Evolutionary conservation across 2,113 vertebrate genomes (phyloP).

Genomic region (Eulacestoma nigropectus): DNA sequence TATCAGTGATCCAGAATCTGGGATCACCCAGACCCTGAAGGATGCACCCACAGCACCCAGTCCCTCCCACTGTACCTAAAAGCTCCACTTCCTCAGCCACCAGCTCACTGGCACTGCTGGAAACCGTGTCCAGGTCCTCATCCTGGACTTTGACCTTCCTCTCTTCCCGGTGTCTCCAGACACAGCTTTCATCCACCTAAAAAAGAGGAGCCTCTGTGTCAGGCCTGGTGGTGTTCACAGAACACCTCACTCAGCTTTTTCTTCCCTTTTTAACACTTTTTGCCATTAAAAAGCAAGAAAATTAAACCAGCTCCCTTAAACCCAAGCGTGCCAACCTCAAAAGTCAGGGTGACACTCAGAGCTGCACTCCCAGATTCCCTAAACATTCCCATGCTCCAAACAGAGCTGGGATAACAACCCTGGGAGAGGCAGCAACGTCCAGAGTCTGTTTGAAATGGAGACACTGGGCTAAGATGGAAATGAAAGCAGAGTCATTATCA

Average conservation of each 20-base stretch:
- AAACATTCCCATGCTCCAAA: fast-evolving
- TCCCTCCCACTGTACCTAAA: constrained; percentile 68
- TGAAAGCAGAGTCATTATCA: neutral
- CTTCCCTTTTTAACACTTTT: neutral
- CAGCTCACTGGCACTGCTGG: constrained; percentile 78
- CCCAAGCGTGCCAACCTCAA: neutral
- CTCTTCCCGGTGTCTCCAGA: constrained; percentile 88
- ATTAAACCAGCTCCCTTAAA: neutral
- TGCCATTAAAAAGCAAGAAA: neutral
- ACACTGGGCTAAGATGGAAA: neutral
- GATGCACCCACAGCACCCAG: neutral
- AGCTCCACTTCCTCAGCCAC: constrained; percentile 84
- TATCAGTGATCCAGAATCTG: neutral
- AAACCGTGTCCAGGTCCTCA: constrained; percentile 83
- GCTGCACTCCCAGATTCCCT: neutral
- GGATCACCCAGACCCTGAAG: fast-evolving
- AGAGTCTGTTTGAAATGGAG: neutral
- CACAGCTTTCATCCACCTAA: constrained; percentile 89
- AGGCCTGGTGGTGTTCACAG: neutral
- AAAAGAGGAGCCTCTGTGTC: neutral
- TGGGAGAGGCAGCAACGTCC: neutral
- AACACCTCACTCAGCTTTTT: neutral
- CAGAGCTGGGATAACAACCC: neutral
- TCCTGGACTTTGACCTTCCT: constrained; percentile 87
- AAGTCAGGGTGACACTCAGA: neutral